Evolutionary conservation across 1,140 invertebrate species (phyloP), one percentile per base, ranked within the genome.

Genomic region (Reticulitermes speratus): DNA sequence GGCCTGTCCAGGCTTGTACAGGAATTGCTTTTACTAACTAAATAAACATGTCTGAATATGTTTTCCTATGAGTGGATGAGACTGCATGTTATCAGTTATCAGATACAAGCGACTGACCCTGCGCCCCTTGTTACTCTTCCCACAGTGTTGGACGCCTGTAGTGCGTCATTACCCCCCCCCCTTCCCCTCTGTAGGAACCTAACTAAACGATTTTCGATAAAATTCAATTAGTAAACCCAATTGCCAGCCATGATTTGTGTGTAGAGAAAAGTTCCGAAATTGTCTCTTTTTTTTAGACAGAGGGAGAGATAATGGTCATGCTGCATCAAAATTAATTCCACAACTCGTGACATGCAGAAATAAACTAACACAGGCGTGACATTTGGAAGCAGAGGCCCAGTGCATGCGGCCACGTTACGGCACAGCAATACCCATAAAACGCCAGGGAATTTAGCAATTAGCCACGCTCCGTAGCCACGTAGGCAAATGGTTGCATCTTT

Each of bases 151-250:
- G 59, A 23, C 19, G 65, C n/a, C 65, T 75, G 65, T 75, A 25
- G 65, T 75, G 65, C 65, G 65, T 75, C 65, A 75, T 75, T 75
- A 75, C 65, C n/a, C 65, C 65, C 30, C 9, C 25, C 65, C n/a
- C 65, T 25, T 75, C 9, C 25, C 65, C 25, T 30, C 65, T 21
- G 65, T 12, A 0, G 65, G 65, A 21, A 30, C 65, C n/a, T 3
- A 16, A 30, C 85, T 86, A 86, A 86, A 75, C 85, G 85, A 86
- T 86, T 86, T 82, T 44, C 85, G 85, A 86, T 86, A 86, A 86
- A 86, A 86, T 86, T 86, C 85, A 86, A 86, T 86, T 86, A 86
- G 85, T 25, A 45, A 75, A 75, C 38, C 65, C 85, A 82, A 82
- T 55, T 55, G 65, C 45, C 85, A 82, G 48, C 85, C 85, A 86